Evolutionary conservation across 2,113 vertebrate species (phyloP).

Genomic region (Cephalopholis sonnerati): DNA sequence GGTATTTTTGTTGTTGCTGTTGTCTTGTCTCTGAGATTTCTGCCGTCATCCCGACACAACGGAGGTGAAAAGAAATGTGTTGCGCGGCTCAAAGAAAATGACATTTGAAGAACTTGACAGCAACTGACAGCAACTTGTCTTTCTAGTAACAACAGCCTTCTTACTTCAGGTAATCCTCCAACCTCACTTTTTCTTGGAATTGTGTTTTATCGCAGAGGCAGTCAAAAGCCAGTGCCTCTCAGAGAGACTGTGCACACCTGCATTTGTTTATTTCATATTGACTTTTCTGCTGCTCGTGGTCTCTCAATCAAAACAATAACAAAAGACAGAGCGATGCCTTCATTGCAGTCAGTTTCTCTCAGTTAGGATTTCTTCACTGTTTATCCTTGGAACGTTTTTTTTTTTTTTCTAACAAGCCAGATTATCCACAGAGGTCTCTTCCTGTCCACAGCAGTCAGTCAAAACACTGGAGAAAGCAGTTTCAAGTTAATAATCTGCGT

Average conservation of each 20-base stretch:
- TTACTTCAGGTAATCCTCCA: neutral
- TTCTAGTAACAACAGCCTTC: neutral
- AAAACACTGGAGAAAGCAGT: no score
- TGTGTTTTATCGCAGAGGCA: neutral
- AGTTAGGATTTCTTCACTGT: no score
- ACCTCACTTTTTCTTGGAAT: neutral
- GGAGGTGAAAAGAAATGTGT: neutral
- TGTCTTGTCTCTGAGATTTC: neutral
- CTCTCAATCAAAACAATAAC: no score
- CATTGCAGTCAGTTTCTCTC: no score
- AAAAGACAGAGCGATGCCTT: no score
- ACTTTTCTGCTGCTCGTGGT: neutral
- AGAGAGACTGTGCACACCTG: neutral
- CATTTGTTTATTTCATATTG: neutral
- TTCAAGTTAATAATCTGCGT: no score
- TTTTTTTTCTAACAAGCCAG: no score
- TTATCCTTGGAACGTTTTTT: no score
- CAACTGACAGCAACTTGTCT: neutral
- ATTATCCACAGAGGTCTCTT: no score
- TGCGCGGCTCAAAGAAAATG: neutral
- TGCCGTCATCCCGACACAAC: neutral
- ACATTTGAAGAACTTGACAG: slow-evolving; percentile 1
- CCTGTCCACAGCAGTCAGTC: no score
- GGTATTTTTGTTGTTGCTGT: no score
- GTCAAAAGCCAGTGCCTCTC: neutral